Evolutionary conservation across 2,797 vertebrate genomes (phyloP), one percentile per base, ranked within the genome.

Genomic region (Microtus agrestis): DNA sequence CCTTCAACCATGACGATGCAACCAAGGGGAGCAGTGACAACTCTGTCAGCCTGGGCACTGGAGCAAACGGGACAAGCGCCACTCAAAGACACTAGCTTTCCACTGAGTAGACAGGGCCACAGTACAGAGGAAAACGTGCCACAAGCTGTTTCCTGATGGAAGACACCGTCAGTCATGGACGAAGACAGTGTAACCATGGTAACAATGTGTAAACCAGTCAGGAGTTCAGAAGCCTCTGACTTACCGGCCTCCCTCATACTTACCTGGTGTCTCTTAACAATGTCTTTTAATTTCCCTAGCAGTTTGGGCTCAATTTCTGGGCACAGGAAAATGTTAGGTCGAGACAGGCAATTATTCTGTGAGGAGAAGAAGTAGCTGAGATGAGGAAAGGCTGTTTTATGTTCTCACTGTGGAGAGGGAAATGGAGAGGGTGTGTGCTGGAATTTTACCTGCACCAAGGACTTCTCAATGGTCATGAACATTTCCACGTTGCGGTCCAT

Each of bases 401-500:
- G 91, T 69, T 94, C 61, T 88, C 87, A 88, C 14, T 14, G n/a
- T 82, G 27, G 13, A 69, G 67, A 95, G 63, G 92, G 23, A 74
- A 54, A 29, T 25, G 43, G 5, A 73, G 11, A 8, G 85, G 31
- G 21, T 21, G 77, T 15, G 43, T 11, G 74, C 43, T 69, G 40
- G 79, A n/a, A 25, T 67, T 77, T 96, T 95, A 99, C 99, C 99
- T 99, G 99, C 95, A 99, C 99, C 95, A 99, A 98, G 34, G 99
- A 99, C 97, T 99, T 99, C 98, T 99, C 99, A 79, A 99, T 99
- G 67, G 99, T 99, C 99, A 99, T 99, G 98, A 99, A 99, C 99
- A 99, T 99, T 98, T 99, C 99, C 97, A 99, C 99, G 79, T 99
- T 99, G 93, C 99, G 99, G 98, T 99, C 99, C 99, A 99, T 99